Evolutionary conservation across 2,797 vertebrate genomes (phyloP), one percentile per base, ranked within the genome.

Genomic region (Acanthurus lineatus): DNA sequence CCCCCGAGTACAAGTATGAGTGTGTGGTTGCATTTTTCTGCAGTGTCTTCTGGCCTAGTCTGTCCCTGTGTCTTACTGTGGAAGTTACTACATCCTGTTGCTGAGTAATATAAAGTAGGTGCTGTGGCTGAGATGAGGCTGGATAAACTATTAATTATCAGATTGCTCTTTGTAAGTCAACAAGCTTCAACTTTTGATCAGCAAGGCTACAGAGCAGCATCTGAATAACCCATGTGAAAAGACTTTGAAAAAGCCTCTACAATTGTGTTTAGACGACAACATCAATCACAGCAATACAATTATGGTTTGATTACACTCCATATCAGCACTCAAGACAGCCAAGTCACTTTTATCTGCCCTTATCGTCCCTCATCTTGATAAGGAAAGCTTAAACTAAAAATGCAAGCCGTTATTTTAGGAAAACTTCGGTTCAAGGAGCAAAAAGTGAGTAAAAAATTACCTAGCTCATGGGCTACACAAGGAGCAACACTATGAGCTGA

Each of bases 61-160:
- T 61, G 65, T 64, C 63, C 10, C 19, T 61, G 65, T 61, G 60
- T 63, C 56, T 14, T 28, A 47, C 35, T 52, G 69, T 20, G 19
- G 17, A 69, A 54, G 76, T 28, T 12, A 53, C 74, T 79, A 44
- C 47, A 32, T 25, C 54, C 53, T 51, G 56, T n/a, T 72, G 32
- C 62, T 87, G 64, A 89, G 89, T 89, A 86, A 88, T 83, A 56
- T 22, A 22, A 12, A 62, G 59, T 35, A 16, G 3, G 38, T 53
- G 63, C 25, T 62, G 54, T 60, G 22, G 17, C 61, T 59, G 70
- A 45, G 17, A 81, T 42, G 58, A 64, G 19, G 49, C 8, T 61
- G 69, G 62, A 69, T 45, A 22, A 52, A 65, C 44, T 51, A 10
- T 71, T 9, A 59, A 73, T 74, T 67, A 66, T 83, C 53, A 45